Evolutionary conservation across 2,888 invertebrate genomes (phyloP), one percentile per base, ranked within the genome.

Genomic region (Idaea biselata): DNA sequence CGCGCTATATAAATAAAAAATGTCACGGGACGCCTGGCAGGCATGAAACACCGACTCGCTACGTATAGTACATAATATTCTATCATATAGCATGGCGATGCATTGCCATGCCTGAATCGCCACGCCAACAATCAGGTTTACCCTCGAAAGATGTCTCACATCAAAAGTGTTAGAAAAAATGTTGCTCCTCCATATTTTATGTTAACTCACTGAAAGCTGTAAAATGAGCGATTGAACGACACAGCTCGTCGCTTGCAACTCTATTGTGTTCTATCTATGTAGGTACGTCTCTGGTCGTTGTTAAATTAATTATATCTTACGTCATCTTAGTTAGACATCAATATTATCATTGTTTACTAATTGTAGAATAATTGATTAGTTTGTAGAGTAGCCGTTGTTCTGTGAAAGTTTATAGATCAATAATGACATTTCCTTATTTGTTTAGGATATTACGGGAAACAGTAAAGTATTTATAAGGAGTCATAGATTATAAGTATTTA

Each of bases 271-370:
- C 14, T 44, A 11, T 3, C 6, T 44, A 2, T 44, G 1, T 14
- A 44, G 1, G 11, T 14, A 44, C 44, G 6, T 44, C 44, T 44
- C 44, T 44, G 11, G 44, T 44, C 11, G 44, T 44, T 67, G 63
- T 74, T 73, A 72, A 79, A 77, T 81, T 76, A 79, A 79, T 81
- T 73, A 81, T 73, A 76, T 76, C 78, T 78, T 79, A 83, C 75
- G 72, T 76, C 78, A 77, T 72, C 68, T 68, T 68, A 66, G 68
- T 70, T 74, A 70, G 72, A 69, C 64, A 64, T 72, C 63, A 66
- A 71, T 68, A 73, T 68, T 81, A 80, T 82, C 78, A 72, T 71
- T 74, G 70, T 62, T 64, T 73, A 78, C 75, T 81, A 80, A 82
- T 81, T 82, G 76, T 71, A 63, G 63, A 73, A 75, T 81, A 76